Evolutionary conservation across 2,888 invertebrate genomes (phyloP), one percentile per base, ranked within the genome.

Genomic region (Yponomeuta cagnagella): DNA sequence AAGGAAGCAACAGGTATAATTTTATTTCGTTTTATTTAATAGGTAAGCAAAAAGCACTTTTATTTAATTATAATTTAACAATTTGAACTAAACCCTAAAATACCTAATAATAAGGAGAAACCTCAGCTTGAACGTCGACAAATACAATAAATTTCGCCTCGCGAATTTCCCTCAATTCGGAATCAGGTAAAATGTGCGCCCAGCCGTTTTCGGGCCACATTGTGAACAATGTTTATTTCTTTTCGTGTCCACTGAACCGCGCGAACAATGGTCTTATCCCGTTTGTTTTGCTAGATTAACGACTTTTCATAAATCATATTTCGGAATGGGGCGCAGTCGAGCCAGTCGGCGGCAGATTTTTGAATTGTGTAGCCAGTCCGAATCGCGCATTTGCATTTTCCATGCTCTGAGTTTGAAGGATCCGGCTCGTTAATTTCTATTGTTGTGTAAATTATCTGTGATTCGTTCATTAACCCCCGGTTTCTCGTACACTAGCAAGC

Each of bases 201-300:
- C 74, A 76, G 73, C 77, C 77, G 70, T 70, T 71, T 73, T 72
- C 73, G 70, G 68, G 66, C 70, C 72, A 73, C 73, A 71, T 69
- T 72, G 72, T 72, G 73, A 58, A 58, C 52, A 58, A 58, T 58
- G 52, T 58, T 69, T 48, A 66, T 63, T 73, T 77, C 74, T 76
- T 78, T 75, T 75, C 73, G 73, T 74, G 76, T 76, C 75, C 75
- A 73, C 72, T 73, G 76, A 74, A 74, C 75, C 76, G 73, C 74
- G 72, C 76, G 78, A 81, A 80, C 79, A 80, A 79, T 80, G 76
- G 48, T 69, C 37, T 68, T 64, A 68, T 66, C 33, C 68, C 68
- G 48, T 72, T 70, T 70, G 63, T 69, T 70, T 69, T 72, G 33
- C 48, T 48, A 68, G 63, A 71, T 70, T 71, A 71, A 71, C 71